A percentile compares a stretch with the other conserved stretches of the same genome.
Evolutionary conservation across 2,113 vertebrate species (phyloP).

Genomic region (Lophochroa leadbeateri): DNA sequence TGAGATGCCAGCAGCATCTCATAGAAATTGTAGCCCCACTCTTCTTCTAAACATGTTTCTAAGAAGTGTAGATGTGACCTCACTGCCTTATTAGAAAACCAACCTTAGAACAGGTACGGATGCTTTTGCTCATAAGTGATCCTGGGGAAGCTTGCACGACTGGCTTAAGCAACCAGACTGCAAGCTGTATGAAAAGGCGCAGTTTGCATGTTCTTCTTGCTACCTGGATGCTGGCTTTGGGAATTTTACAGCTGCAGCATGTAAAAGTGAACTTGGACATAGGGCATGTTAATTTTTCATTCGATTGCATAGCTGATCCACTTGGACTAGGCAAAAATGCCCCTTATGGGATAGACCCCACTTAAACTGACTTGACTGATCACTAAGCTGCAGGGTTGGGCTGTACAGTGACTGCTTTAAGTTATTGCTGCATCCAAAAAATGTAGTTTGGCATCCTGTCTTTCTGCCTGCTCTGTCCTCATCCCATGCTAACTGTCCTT

Average conservation of each 20-base stretch:
- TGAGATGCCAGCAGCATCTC: neutral
- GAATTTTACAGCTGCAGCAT: neutral
- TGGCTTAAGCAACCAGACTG: neutral
- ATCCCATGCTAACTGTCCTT: neutral
- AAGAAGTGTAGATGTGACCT: neutral
- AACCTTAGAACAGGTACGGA: neutral
- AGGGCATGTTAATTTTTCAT: neutral
- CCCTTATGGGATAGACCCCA: neutral
- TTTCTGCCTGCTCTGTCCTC: neutral
- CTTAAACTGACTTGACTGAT: neutral
- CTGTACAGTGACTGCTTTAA: neutral
- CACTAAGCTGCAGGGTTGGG: neutral
- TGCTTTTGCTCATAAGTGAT: neutral
- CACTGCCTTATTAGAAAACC: neutral
- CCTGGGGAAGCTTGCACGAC: neutral
- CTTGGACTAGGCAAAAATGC: neutral
- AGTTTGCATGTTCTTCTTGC: neutral
- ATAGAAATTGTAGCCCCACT: neutral
- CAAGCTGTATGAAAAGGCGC: neutral
- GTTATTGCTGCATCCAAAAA: neutral
- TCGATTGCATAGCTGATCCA: neutral
- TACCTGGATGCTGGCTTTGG: neutral
- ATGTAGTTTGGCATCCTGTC: neutral
- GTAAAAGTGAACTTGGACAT: neutral
- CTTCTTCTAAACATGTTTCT: neutral